Evolutionary conservation across 2,888 invertebrate species (phyloP), one percentile per base, ranked within the genome.

Genomic region (Dromius quadrimaculatus): DNA sequence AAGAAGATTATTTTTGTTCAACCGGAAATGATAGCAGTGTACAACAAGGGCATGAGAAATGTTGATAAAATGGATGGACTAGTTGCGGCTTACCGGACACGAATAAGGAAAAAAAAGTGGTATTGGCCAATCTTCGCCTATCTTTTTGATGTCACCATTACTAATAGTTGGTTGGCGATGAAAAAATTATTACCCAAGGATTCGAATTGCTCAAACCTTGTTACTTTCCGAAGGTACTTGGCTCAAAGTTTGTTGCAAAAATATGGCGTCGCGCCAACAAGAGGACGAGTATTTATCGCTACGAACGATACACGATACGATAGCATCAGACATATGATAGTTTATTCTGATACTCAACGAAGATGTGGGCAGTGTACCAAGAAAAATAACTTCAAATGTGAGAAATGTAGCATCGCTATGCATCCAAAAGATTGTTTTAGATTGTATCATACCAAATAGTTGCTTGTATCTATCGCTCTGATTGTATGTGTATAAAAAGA

Each of bases 351-450:
- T 19, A 62, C 61, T 2, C 43, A 69, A 13, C 9, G 61, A 17
- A 5, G 61, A 20, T 61, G 23, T 43, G 28, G 22, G 34, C 13
- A 47, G 3, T 71, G 50, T 22, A 32, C n/a, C 20, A 68, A 68
- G 57, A 71, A 57, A 19, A 22, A 2, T 5, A 19, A 71, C 22
- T 68, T 62, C 20, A 61, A 54, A 13, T 71, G 68, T 34, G 50
- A 47, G 61, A 68, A 65, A 36, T 71, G 43, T 23, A 47, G 65
- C 17, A 20, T 34, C 1, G 65, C 20, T 22, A 32, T 66, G 6
- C 66, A 66, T 61, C 71, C 66, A 13, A 66, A 71, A 66, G 8
- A 59, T 57, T 71, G 61, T 17, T 71, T 66, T 45, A 66, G 59
- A 45, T 1, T 36, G 8, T 71, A 50, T 47, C 50, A 62, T 34